Percentiles rank a stretch among this genome's conserved stretches.
Conservation (phyloP, 2,113 vertebrate species). For the Oncorhynchus tshawytscha region DNA sequence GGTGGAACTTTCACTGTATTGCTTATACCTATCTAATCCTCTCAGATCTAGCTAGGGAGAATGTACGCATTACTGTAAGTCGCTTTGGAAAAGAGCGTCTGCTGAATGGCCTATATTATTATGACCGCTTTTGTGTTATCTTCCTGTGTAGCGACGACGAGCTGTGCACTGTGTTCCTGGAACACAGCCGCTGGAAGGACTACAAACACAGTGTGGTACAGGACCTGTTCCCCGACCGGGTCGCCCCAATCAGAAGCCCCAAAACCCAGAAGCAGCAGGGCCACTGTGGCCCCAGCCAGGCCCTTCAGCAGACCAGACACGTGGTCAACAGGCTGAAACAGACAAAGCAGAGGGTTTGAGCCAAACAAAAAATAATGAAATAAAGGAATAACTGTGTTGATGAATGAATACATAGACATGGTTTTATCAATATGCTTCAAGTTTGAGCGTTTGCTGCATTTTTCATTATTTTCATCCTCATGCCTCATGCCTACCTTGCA, state of each 20-base stretch:
- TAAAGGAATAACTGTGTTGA: too few species aligned
- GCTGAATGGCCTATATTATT: not conserved
- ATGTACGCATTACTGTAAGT: too few species aligned
- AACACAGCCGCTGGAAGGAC: constrained; percentile 58
- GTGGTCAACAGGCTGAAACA: not conserved
- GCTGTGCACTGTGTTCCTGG: constrained; percentile 56
- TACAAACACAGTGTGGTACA: constrained; percentile 48
- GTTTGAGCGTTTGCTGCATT: not conserved
- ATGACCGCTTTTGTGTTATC: not conserved
- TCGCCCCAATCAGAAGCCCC: not conserved
- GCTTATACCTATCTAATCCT: too few species aligned
- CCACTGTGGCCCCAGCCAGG: not conserved
- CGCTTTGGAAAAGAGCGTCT: too few species aligned
- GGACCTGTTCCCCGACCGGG: constrained; percentile 1
- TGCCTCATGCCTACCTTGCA: not conserved
- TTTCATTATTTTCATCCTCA: not conserved
- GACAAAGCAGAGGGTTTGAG: not conserved
- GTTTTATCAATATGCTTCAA: not conserved
- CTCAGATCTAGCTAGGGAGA: too few species aligned
- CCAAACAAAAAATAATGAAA: too few species aligned
- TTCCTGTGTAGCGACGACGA: constrained; percentile 46
- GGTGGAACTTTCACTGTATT: not conserved
- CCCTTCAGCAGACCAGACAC: not conserved
- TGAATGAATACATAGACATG: not conserved
- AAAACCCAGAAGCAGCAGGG: not conserved